Conservation (phyloP, 2,797 vertebrate genomes). For the Coregonus sp. region DNA sequence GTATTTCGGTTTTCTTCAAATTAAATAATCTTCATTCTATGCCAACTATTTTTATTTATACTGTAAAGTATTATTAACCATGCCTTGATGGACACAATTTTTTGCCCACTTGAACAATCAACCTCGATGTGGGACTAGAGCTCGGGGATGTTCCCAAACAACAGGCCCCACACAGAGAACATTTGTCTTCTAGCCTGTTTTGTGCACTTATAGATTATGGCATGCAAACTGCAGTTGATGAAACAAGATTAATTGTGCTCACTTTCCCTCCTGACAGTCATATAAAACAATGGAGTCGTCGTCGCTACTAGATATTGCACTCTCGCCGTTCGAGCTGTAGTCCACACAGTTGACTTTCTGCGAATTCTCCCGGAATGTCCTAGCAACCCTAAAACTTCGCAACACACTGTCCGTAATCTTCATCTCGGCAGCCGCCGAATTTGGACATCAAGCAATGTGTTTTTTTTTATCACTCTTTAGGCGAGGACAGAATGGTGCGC, state of each 20-base stretch:
- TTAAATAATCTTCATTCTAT: too few species aligned
- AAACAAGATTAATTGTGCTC: conserved; percentile 53
- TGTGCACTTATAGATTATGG: neutral
- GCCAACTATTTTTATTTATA: too few species aligned
- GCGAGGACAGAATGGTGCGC: too few species aligned
- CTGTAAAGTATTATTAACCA: too few species aligned
- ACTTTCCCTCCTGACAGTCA: conserved; percentile 91
- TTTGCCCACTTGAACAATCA: neutral
- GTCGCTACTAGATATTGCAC: conserved; percentile 89
- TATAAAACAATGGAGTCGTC: conserved; percentile 92
- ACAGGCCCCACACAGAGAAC: neutral
- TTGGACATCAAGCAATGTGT: neutral
- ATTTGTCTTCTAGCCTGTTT: neutral
- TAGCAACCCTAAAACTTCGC: conserved; percentile 89
- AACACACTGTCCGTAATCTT: conserved; percentile 88
- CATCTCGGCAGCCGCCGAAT: conserved; percentile 65
- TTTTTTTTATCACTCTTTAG: too few species aligned
- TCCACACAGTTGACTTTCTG: conserved; percentile 92
- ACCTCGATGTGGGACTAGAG: neutral
- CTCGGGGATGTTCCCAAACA: neutral
- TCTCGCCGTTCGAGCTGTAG: conserved; percentile 87
- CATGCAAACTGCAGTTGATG: neutral
- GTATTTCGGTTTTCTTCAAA: too few species aligned
- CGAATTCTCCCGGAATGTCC: conserved; percentile 85
- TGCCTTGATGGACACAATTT: too few species aligned